phyloP scores from a whole-genome alignment of 35 echinoderm and acorn worm species.

The Apostichopus japonicus region DNA sequence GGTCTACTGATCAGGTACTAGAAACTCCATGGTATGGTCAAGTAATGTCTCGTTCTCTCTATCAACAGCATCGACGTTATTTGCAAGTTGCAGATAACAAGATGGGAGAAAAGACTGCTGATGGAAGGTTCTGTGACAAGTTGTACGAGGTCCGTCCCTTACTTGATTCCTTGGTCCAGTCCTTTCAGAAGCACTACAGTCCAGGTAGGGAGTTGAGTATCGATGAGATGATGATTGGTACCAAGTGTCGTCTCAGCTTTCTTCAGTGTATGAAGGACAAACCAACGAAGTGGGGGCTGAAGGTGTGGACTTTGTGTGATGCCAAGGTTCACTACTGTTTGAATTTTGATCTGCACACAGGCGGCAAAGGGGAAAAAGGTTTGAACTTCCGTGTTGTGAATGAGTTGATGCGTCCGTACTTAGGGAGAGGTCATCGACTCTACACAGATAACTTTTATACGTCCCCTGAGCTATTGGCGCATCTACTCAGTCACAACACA shows the following conservation, averaged over 20 bases:
- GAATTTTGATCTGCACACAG: constrained; percentile 15
- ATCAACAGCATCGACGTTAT: neutral
- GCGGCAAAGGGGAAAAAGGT: constrained; percentile 35
- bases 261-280: constrained; percentile 30
- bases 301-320: constrained; percentile 46
- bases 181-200: constrained; percentile 6
- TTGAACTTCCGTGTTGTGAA: constrained; percentile 45
- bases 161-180: neutral
- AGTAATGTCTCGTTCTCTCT: constrained; percentile 22
- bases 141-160: constrained; percentile 42
- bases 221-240: constrained; percentile 24
- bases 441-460: constrained; percentile 50
- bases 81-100: neutral
- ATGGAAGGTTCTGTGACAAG: constrained; percentile 28
- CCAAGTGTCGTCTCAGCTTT: constrained; percentile 6
- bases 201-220: constrained; percentile 13
- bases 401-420: constrained; percentile 28
- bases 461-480: neutral
- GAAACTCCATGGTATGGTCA: neutral
- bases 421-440: constrained; percentile 16
- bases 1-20: neutral
- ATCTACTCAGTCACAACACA: constrained; percentile 32
- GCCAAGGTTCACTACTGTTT: constrained; percentile 11
- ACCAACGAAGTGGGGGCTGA: constrained; percentile 13
- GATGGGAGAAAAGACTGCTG: neutral